A percentile compares a stretch with the other conserved stretches of the same genome.
Evolutionary conservation across 2,113 vertebrate species (phyloP).

Genomic region (Erythrocebus patas): DNA sequence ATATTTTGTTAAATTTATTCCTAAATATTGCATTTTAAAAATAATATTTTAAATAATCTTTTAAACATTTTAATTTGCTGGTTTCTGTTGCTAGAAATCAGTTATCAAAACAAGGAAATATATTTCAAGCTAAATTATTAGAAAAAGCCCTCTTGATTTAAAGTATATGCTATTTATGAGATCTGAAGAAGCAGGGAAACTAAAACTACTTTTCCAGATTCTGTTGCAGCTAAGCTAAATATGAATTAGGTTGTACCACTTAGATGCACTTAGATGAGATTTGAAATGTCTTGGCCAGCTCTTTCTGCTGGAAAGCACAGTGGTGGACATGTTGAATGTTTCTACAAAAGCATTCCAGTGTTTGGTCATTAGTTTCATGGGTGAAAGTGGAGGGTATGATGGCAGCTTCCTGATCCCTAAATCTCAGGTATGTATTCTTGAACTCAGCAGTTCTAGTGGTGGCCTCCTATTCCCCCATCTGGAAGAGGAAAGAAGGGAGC

Average conservation of each 20-base stretch:
- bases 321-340: background rate
- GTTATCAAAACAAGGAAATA: background rate
- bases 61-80: background rate
- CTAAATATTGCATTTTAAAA: background rate
- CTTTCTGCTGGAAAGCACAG: background rate
- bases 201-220: background rate
- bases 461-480: background rate
- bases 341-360: background rate
- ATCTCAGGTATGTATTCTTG: background rate
- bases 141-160: background rate
- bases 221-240: background rate
- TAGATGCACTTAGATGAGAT: background rate
- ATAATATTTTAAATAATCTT: background rate
- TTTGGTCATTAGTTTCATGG: background rate
- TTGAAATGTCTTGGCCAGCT: background rate
- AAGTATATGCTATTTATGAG: background rate
- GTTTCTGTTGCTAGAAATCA: background rate
- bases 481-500: background rate
- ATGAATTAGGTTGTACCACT: background rate
- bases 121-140: conserved; percentile 8
- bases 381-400: background rate
- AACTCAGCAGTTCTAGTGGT: background rate
- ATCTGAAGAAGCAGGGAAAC: background rate
- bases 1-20: background rate
- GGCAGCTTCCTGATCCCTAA: background rate